Evolutionary conservation across 2,113 vertebrate genomes (phyloP), one percentile per base, ranked within the genome.

Genomic region (Potamarius usumacintae): DNA sequence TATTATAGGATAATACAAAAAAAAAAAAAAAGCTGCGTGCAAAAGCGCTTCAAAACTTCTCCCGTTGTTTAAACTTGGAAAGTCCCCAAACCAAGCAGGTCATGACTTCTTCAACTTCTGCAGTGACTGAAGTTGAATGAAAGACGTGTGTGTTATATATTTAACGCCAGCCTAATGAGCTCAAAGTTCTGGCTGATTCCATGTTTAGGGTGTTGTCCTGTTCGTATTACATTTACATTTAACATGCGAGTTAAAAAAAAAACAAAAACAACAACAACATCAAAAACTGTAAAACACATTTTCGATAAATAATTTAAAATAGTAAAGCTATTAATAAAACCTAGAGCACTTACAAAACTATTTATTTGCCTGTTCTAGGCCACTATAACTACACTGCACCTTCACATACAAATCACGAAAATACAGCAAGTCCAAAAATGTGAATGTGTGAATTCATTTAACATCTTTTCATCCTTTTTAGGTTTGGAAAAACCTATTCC

Each of bases 51-150:
- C 7, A 34, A 30, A 58, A 58, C 57, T 81, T 42, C 76, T 81
- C 30, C 27, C 9, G 4, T 60, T 81, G 53, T 18, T 34, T 60
- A 34, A 81, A 1, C 1, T 34, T 81, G 55, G 57, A 81, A 81
- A 81, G 79, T 81, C 55, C 79, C 15, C 10, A 34, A 10, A 8
- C 4, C 17, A 60, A 12, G 27, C 1, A 20, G 30, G n/a, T 0
- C 55, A 60, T 81, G 57, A 81, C 79, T 60, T 81, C 4, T 81
- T 60, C 79, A 81, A 81, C 79, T 81, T 60, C 55, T 81, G 27
- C 79, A 60, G 18, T 81, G 25, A 53, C 6, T 8, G 25, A 57
- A 12, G 55, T 42, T 14, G 34, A 4, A 1, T 12, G n/a, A 30
- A 57, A 27, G 53, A 30, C 6, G 53, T 30, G 5, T 7, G 12